Conservation (phyloP, 2,888 invertebrate genomes). For the Agrochola circellaris region DNA sequence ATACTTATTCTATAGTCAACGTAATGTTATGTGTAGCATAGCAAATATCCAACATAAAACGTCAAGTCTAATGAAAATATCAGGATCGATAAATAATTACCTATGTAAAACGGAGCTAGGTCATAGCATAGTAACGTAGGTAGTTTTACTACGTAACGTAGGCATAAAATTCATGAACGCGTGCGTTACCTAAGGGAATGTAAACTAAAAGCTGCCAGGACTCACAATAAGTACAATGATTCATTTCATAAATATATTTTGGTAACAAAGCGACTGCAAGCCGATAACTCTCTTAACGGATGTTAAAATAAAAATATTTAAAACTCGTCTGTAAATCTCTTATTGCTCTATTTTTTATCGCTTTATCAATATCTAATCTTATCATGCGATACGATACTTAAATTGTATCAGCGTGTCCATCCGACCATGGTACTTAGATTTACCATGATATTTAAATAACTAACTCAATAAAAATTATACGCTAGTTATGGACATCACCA, state of each 20-base stretch:
- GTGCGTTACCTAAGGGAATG: slow-evolving; percentile 12
- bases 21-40: not conserved
- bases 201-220: slow-evolving; percentile 9
- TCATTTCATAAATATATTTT: slow-evolving; percentile 46
- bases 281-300: slow-evolving; percentile 5
- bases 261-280: slow-evolving; percentile 44
- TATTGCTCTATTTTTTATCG: slow-evolving; percentile 26
- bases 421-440: slow-evolving; percentile 7
- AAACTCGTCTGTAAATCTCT: slow-evolving; percentile 7
- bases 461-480: slow-evolving; percentile 8
- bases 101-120: slow-evolving; percentile 42
- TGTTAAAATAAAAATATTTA: slow-evolving; percentile 18
- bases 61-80: not conserved
- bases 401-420: slow-evolving; percentile 16
- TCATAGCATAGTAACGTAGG: not conserved
- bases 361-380: slow-evolving; percentile 35
- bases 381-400: slow-evolving; percentile 28
- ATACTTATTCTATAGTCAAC: not conserved
- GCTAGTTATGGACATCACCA: slow-evolving; percentile 27
- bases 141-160: not conserved
- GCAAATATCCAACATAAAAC: slow-evolving; percentile 3
- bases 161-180: slow-evolving; percentile 6
- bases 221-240: slow-evolving; percentile 40
- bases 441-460: slow-evolving; percentile 35
- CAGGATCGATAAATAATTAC: slow-evolving; percentile 26